Conservation (phyloP, 2,113 vertebrate genomes). For the Podarcis raffonei region DNA sequence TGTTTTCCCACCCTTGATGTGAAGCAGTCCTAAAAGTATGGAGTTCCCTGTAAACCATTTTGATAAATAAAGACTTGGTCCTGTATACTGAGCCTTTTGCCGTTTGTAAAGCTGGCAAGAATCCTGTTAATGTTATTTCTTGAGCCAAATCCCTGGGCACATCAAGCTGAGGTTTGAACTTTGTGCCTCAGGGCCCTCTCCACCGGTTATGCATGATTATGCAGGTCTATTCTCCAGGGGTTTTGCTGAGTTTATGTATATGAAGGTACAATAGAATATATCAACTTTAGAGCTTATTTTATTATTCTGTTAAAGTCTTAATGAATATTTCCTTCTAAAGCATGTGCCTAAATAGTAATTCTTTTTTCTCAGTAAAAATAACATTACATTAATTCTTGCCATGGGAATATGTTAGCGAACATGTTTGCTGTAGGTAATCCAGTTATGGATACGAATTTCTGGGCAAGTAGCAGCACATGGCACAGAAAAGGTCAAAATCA, state of each 20-base stretch:
- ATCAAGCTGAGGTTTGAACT: neutral
- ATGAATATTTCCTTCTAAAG: neutral
- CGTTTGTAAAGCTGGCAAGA: constrained; percentile 22
- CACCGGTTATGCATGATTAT: constrained; percentile 9
- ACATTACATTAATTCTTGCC: constrained; percentile 18
- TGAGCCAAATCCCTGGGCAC: neutral
- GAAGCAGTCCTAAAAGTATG: neutral
- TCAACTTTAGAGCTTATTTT: constrained; percentile 17
- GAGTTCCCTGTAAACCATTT: neutral
- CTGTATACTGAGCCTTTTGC: constrained; percentile 1
- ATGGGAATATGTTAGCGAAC: neutral
- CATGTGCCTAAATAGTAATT: neutral
- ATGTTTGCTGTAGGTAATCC: constrained; percentile 43
- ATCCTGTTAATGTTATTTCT: constrained; percentile 28
- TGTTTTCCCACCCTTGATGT: neutral
- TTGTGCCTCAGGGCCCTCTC: neutral
- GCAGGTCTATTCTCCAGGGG: neutral
- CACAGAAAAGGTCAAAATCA: constrained; percentile 69
- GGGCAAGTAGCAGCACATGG: constrained; percentile 1
- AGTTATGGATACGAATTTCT: constrained; percentile 49
- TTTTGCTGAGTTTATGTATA: constrained; percentile 43
- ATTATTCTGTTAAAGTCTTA: constrained; percentile 22
- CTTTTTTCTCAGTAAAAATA: neutral
- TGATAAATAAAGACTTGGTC: neutral
- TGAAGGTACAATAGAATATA: constrained; percentile 39